These are phyloP conservation scores for Tipula confusa DNA, from an alignment of 2,888 invertebrate species.

Conservation along the genomic window DNA sequence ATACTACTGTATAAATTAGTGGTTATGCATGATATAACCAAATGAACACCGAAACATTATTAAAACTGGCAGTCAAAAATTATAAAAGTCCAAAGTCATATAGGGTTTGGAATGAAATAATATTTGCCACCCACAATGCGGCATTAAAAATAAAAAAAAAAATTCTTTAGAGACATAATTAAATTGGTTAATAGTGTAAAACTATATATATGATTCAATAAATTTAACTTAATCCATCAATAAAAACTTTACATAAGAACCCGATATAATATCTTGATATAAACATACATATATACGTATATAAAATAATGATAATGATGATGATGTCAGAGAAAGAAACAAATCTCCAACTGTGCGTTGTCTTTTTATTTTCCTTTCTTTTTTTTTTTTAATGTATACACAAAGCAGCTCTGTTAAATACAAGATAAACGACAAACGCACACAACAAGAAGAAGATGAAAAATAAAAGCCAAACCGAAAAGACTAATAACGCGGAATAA, in stretches of 20 bases:
- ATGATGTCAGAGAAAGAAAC: slow-evolving; percentile 9
- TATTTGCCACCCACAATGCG: not conserved
- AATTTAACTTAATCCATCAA: not conserved
- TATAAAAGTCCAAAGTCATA: no score
- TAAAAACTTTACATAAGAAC: not conserved
- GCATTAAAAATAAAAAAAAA: no score
- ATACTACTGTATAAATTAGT: no score
- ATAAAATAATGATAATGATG: not conserved
- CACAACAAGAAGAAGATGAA: no score
- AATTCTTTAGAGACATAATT: not conserved
- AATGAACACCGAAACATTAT: no score
- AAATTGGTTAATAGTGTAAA: not conserved
- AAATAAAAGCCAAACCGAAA: not conserved
- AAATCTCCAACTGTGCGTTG: slow-evolving; percentile 9
- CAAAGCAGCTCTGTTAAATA: not conserved
- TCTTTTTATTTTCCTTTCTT: slow-evolving; percentile 8
- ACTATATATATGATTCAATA: not conserved
- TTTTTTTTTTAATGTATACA: not conserved
- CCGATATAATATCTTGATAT: not conserved
- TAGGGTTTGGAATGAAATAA: no score
- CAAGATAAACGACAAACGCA: not conserved
- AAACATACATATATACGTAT: not conserved
- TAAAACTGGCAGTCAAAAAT: no score
- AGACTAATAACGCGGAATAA: slow-evolving; percentile 6
- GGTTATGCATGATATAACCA: no score